phyloP scores from a whole-genome alignment of 2,113 vertebrate species.

The Notiomystis cincta region DNA sequence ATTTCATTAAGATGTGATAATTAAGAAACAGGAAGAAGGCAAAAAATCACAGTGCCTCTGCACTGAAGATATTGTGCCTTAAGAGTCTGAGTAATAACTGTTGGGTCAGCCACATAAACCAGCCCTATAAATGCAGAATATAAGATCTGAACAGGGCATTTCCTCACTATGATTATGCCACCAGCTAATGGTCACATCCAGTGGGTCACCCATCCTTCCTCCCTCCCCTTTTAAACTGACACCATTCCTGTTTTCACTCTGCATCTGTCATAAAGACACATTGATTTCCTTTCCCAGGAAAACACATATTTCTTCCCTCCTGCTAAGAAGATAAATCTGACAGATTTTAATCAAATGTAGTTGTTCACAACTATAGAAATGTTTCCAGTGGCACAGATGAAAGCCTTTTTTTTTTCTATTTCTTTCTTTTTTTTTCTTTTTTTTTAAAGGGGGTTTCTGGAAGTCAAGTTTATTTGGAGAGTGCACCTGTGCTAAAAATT shows the following conservation, averaged over 20 bases:
- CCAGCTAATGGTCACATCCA: conserved; percentile 28
- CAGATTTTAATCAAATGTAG: conserved; percentile 79
- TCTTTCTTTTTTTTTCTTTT: not conserved
- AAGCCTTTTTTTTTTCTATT: not conserved
- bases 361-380: conserved; percentile 72
- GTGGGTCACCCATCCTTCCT: not conserved
- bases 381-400: not conserved
- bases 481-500: conserved; percentile 39
- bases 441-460: not conserved
- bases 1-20: not conserved
- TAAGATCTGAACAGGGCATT: conserved; percentile 42
- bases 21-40: conserved; percentile 18
- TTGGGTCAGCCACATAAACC: conserved; percentile 49
- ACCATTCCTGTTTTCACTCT: conserved; percentile 47
- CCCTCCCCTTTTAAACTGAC: conserved; percentile 60
- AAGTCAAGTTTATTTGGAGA: conserved; percentile 26
- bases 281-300: conserved; percentile 77
- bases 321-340: conserved; percentile 76
- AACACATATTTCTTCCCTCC: conserved; percentile 76
- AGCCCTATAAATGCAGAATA: conserved; percentile 65
- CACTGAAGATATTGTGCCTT: not conserved
- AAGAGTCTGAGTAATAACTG: not conserved
- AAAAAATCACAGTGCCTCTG: not conserved
- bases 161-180: conserved; percentile 11
- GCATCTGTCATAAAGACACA: conserved; percentile 78